phyloP scores from a whole-genome alignment of 1,140 invertebrate genomes.

The Medauroidea extradentata region DNA sequence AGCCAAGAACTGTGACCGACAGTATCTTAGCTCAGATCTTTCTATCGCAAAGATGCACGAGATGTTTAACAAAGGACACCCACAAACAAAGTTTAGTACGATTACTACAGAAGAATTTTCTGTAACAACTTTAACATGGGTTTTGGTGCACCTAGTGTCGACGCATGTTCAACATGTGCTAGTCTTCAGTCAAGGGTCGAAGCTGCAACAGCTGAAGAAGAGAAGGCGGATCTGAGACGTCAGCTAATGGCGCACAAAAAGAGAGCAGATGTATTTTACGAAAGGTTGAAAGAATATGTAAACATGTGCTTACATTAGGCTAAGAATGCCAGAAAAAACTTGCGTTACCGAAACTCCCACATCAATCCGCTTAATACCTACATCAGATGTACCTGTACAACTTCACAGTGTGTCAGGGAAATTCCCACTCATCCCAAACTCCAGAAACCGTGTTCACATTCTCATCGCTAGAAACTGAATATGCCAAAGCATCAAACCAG shows the following conservation, averaged over 20 bases:
- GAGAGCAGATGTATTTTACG: background rate
- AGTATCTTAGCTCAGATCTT: no score
- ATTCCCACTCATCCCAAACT: slow-evolving; percentile 4
- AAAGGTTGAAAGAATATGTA: slow-evolving; percentile 1
- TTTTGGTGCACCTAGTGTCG: background rate
- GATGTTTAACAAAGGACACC: no score
- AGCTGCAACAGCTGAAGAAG: background rate
- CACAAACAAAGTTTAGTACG: no score
- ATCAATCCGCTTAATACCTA: background rate
- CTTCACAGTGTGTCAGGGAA: background rate
- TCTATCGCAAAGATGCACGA: no score
- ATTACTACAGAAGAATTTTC: slow-evolving; percentile 4
- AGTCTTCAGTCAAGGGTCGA: background rate
- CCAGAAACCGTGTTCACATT: no score
- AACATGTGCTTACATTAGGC: background rate
- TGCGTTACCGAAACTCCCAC: background rate
- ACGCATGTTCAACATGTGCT: background rate
- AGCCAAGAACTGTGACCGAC: no score
- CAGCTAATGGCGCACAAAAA: background rate
- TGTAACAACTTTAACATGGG: background rate
- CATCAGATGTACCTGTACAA: slow-evolving; percentile 1
- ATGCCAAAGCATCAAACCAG: no score
- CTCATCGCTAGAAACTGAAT: no score
- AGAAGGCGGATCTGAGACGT: no score
- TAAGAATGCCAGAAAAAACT: background rate